Base-by-base conservation (phyloP, 35 echinoderm and acorn worm species). In the Heliocidaris erythrogramma region DNA sequence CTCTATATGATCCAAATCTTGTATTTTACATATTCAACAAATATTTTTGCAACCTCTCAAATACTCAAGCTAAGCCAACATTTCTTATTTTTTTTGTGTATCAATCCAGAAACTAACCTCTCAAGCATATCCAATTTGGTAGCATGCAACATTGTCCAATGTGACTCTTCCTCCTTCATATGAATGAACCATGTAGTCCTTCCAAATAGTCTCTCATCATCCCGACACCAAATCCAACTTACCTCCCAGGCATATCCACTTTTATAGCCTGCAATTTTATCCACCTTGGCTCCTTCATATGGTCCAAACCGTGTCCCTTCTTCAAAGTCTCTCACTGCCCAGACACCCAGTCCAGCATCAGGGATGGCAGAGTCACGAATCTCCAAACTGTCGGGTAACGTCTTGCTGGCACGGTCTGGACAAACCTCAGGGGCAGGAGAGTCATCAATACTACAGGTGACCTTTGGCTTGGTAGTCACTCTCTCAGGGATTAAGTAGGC, bases 191-290 rank as follows among this genome's bases (percentile, higher is more conserved):
- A 42, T 1, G 3, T 3, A 42, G 35, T 42, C 35, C 35, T 42
- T 42, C 35, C 35, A 1, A 42, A 42, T 42, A 42, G 35, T 42
- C 35, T 42, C 35, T 42, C 35, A 42, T 42, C 35, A 42, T 42
- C 35, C 35, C 0, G 35, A 42, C 35, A 42, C 3, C 35, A 42
- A 42, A 42, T 42, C 3, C 35, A 42, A 42, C 91, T 24, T 59
- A 92, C 91, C 91, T 92, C 91, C 91, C 91, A 92, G 18, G 91
- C 91, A 92, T 59, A 92, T 11, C 91, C 50, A 59, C 91, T 92
- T 49, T 92, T 11, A 16, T 92, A 59, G 50, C 91, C 91, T 13
- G 91, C 27, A 30, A 59, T 92, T n/a, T 59, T 59, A 9, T 92
- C 91, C 50, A 92, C 91, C 47, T 52, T 5, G n/a, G 12, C 91